A percentile compares a stretch with the other conserved stretches of the same genome.
These are phyloP conservation scores for Hyles vespertilio DNA, from an alignment of 1,140 invertebrate genomes.

Conservation along the genomic window DNA sequence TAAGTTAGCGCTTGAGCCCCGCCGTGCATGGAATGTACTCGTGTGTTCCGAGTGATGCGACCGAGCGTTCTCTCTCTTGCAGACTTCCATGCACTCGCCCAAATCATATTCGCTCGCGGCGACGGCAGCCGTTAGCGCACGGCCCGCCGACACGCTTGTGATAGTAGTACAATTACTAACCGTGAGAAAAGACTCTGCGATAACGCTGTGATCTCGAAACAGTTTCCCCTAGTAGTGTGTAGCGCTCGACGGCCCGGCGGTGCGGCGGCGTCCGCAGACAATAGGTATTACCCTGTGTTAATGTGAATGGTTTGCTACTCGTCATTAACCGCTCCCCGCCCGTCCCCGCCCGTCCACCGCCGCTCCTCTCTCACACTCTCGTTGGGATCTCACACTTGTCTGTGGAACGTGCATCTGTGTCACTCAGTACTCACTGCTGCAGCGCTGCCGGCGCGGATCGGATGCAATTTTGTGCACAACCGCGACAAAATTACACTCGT, in stretches of 20 bases:
- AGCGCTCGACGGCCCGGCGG: conserved; percentile 33
- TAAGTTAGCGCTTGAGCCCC: conserved; percentile 3
- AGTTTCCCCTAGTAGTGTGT: conserved; percentile 56
- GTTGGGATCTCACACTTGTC: conserved; percentile 37
- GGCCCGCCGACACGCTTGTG: conserved; percentile 37
- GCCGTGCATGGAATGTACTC: conserved; percentile 8
- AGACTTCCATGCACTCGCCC: conserved; percentile 85
- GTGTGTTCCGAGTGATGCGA: conserved; percentile 35
- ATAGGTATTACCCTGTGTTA: conserved; percentile 61
- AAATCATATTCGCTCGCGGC: conserved; percentile 81
- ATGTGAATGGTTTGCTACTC: conserved; percentile 72
- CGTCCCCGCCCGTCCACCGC: conserved; percentile 14
- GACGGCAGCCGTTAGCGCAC: conserved; percentile 75
- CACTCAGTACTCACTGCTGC: conserved; percentile 17
- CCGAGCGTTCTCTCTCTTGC: conserved; percentile 77
- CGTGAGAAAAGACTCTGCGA: conserved; percentile 53
- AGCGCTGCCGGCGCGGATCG: conserved; percentile 16
- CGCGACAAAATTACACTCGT: conserved; percentile 29
- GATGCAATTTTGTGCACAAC: conserved; percentile 16
- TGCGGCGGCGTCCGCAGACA: conserved; percentile 40
- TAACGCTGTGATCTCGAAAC: conserved; percentile 63
- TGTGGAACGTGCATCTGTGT: conserved; percentile 30
- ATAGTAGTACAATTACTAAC: conserved; percentile 57
- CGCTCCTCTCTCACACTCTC: conserved; percentile 26
- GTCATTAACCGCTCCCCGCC: conserved; percentile 62